These are phyloP conservation scores for Lycocorax pyrrhopterus DNA, from an alignment of 2,113 vertebrate species.

Conservation along the genomic window DNA sequence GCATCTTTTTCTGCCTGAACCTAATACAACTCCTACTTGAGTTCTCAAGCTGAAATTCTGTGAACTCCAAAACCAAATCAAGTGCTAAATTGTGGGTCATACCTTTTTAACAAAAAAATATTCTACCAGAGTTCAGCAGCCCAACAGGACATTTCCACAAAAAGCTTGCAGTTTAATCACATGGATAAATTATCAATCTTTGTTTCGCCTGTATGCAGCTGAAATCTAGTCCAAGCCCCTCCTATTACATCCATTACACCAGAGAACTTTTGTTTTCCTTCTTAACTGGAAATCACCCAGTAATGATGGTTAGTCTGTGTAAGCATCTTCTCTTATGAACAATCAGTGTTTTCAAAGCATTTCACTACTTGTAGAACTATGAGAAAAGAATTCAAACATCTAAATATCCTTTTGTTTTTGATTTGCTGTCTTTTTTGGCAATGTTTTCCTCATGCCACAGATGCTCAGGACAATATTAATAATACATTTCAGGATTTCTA, in stretches of 20 bases:
- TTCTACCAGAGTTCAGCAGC: not conserved
- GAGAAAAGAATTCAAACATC: not conserved
- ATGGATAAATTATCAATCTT: not conserved
- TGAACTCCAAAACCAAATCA: not conserved
- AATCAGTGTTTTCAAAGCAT: conserved; percentile 32
- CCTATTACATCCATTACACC: conserved; percentile 11
- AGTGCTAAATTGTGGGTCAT: not conserved
- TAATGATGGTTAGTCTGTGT: not conserved
- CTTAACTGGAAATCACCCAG: conserved; percentile 52
- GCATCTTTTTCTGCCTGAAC: not conserved
- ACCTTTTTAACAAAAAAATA: not conserved
- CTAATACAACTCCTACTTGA: not conserved
- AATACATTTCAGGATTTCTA: not conserved
- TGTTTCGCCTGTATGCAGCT: conserved; percentile 13
- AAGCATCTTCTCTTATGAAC: conserved; percentile 14
- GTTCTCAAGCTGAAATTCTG: not conserved
- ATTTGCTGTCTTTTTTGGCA: not conserved
- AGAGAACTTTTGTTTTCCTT: conserved; percentile 43
- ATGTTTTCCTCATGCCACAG: not conserved
- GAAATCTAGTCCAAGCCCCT: not conserved
- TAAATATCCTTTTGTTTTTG: conserved; percentile 13
- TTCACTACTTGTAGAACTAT: not conserved
- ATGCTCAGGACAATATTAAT: not conserved
- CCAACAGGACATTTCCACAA: not conserved
- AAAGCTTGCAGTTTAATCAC: not conserved